These are phyloP conservation scores for Stegodyphus mimosarum DNA, from an alignment of 1,140 invertebrate genomes.

Conservation along the genomic window DNA sequence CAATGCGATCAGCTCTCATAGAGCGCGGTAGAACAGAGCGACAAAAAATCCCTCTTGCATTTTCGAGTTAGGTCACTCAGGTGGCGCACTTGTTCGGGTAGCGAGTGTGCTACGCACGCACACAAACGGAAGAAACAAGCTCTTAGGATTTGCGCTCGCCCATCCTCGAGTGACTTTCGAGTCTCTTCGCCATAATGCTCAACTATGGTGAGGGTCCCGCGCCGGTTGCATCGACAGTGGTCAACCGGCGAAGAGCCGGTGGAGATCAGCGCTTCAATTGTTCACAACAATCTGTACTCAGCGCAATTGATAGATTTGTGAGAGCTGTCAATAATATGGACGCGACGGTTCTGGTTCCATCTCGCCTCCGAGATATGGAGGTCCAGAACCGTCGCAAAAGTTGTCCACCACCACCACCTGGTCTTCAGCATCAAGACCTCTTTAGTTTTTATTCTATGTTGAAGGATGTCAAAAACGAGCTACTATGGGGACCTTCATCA, in stretches of 20 bases:
- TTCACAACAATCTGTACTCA: constrained; percentile 81
- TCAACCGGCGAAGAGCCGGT: neutral
- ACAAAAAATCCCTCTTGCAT: constrained; percentile 47
- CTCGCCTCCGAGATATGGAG: constrained; percentile 84
- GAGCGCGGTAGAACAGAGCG: constrained; percentile 13
- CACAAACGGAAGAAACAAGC: constrained; percentile 18
- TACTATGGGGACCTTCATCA: constrained; percentile 77
- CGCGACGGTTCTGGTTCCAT: constrained; percentile 87
- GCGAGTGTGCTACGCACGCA: constrained; percentile 53
- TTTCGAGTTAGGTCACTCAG: constrained; percentile 51
- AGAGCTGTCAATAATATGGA: constrained; percentile 89
- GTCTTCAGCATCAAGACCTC: constrained; percentile 74
- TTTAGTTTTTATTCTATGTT: constrained; percentile 85
- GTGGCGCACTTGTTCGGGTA: constrained; percentile 47
- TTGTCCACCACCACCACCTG: constrained; percentile 64
- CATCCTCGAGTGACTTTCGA: constrained; percentile 1
- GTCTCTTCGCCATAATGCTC: constrained; percentile 28
- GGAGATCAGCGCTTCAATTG: constrained; percentile 41
- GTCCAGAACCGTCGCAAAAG: constrained; percentile 67
- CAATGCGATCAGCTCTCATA: constrained; percentile 13
- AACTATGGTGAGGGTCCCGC: constrained; percentile 44
- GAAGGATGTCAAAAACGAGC: constrained; percentile 83
- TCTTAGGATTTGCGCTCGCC: neutral
- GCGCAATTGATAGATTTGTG: constrained; percentile 89
- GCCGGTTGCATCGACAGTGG: constrained; percentile 4